A percentile compares a stretch with the other conserved stretches of the same genome.
These are phyloP conservation scores for Gryllus longicercus DNA, from an alignment of 2,888 invertebrate genomes.

Conservation along the genomic window DNA sequence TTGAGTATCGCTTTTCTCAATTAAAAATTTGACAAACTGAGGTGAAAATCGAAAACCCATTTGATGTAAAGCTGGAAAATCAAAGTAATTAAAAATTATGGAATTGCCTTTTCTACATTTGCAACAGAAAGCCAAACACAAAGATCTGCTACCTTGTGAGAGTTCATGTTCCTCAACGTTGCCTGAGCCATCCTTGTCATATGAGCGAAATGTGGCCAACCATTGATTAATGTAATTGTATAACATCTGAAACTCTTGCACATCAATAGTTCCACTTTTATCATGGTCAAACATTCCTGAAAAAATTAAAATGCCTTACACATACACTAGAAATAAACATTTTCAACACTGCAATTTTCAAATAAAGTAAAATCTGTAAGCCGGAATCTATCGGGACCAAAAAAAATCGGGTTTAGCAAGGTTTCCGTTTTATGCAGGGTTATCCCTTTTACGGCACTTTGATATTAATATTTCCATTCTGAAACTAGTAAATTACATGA, in stretches of 20 bases:
- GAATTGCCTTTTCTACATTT: too few relatives aligned
- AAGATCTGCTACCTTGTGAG: constrained; percentile 56
- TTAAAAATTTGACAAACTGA: constrained; percentile 70
- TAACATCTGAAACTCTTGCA: constrained; percentile 79
- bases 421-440: too few relatives aligned
- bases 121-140: not conserved
- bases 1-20: constrained; percentile 65
- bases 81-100: too few relatives aligned
- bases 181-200: constrained; percentile 82
- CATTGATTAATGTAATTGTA: constrained; percentile 87
- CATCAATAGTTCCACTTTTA: constrained; percentile 76
- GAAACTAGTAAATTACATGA: too few relatives aligned
- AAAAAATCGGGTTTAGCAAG: too few relatives aligned
- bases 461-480: too few relatives aligned
- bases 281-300: constrained; percentile 86
- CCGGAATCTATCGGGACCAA: too few relatives aligned
- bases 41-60: constrained; percentile 86
- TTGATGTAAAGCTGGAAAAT: constrained; percentile 66
- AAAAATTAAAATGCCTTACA: not conserved
- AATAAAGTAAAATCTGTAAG: too few relatives aligned
- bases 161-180: constrained; percentile 78
- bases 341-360: too few relatives aligned
- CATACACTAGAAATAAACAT: too few relatives aligned
- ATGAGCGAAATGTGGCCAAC: constrained; percentile 78
- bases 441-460: too few relatives aligned